A percentile compares a stretch with the other conserved stretches of the same genome.
Conservation (phyloP, 2,113 vertebrate species). For the Labeo rohita region DNA sequence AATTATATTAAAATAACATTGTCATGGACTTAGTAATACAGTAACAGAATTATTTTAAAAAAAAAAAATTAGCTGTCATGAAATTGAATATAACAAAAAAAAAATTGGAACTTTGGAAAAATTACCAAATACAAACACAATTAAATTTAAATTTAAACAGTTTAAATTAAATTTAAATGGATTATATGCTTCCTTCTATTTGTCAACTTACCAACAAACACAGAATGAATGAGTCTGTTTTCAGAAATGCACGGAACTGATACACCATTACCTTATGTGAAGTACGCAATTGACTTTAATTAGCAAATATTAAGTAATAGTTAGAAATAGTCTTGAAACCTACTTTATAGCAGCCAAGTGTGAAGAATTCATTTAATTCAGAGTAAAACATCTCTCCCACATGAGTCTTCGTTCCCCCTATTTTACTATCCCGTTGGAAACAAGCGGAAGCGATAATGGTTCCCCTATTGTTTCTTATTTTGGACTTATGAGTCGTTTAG, state of each 20-base stretch:
- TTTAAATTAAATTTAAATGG: too few species aligned
- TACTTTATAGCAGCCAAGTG: not conserved
- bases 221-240: not conserved
- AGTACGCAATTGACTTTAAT: not conserved
- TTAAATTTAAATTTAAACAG: too few species aligned
- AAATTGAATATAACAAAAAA: too few species aligned
- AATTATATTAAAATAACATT: not conserved
- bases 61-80: too few species aligned
- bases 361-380: not conserved
- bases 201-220: not conserved
- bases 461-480: not conserved
- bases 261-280: not conserved
- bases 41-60: too few species aligned
- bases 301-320: not conserved
- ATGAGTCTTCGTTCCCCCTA: not conserved
- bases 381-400: not conserved
- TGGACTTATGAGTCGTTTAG: not conserved
- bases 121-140: too few species aligned
- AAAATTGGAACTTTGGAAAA: too few species aligned
- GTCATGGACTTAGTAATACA: not conserved
- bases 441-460: not conserved
- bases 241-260: not conserved
- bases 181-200: too few species aligned
- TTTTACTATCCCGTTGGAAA: not conserved
- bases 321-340: not conserved